phyloP scores from a whole-genome alignment of 2,113 vertebrate species.

The Natator depressus region DNA sequence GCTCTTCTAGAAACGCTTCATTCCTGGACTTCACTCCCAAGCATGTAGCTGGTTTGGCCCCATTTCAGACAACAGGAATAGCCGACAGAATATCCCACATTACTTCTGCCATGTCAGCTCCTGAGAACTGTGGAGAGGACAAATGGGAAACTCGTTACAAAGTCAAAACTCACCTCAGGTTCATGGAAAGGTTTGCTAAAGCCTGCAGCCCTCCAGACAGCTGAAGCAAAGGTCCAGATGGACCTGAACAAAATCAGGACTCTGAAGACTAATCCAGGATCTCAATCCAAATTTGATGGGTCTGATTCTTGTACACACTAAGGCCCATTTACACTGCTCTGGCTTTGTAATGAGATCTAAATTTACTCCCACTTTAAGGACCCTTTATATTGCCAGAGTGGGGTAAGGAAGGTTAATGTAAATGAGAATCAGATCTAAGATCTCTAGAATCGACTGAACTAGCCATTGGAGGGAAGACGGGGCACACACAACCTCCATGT shows the following conservation, averaged over 20 bases:
- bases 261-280: neutral
- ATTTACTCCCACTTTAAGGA: no score
- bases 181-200: neutral
- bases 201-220: neutral
- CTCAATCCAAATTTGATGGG: neutral
- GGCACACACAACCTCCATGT: neutral
- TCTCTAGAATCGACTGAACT: neutral
- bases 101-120: neutral
- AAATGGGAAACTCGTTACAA: neutral
- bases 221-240: neutral
- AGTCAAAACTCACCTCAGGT: neutral
- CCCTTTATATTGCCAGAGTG: no score
- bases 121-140: neutral
- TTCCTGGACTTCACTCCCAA: fast-evolving
- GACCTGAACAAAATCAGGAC: neutral
- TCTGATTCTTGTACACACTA: neutral
- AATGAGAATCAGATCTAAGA: no score
- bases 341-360: no score
- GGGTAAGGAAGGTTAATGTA: no score
- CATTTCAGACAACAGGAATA: neutral
- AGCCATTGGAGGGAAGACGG: neutral
- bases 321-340: neutral
- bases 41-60: neutral
- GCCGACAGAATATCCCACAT: neutral
- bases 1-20: fast-evolving